phyloP scores from a whole-genome alignment of 2,113 vertebrate genomes.

The Hemicordylus capensis region DNA sequence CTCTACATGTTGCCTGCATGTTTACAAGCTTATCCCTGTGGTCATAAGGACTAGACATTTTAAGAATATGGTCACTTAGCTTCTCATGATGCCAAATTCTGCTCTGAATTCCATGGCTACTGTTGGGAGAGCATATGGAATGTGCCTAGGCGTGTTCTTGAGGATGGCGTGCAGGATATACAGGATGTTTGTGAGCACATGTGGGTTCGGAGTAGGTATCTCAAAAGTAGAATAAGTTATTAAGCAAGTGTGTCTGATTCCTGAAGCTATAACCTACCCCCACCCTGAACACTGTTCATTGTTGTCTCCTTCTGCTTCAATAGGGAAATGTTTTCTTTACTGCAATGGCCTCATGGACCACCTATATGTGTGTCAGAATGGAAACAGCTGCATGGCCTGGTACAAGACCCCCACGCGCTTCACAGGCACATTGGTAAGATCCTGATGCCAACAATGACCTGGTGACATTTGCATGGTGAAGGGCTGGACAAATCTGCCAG shows the following conservation, averaged over 20 bases:
- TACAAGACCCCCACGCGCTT: slow-evolving; percentile 88
- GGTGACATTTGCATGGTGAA: background rate
- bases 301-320: slow-evolving; percentile 10
- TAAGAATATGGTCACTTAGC: background rate
- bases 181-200: background rate
- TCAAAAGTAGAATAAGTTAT: background rate
- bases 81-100: background rate
- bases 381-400: slow-evolving; percentile 84
- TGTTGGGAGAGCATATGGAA: background rate
- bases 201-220: background rate
- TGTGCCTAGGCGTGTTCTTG: background rate
- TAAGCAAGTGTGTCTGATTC: too few species aligned
- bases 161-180: background rate
- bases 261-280: background rate
- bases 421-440: slow-evolving; percentile 89
- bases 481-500: background rate
- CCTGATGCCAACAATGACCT: background rate
- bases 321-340: slow-evolving; percentile 95
- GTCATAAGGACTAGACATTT: background rate
- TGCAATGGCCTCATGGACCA: slow-evolving; percentile 95
- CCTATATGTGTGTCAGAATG: slow-evolving; percentile 89
- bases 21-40: background rate
- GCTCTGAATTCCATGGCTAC: background rate
- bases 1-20: background rate
- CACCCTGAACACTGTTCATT: background rate